Evolutionary conservation across 2,888 invertebrate species (phyloP), one percentile per base, ranked within the genome.

Genomic region (Cyrtodaria siliqua): DNA sequence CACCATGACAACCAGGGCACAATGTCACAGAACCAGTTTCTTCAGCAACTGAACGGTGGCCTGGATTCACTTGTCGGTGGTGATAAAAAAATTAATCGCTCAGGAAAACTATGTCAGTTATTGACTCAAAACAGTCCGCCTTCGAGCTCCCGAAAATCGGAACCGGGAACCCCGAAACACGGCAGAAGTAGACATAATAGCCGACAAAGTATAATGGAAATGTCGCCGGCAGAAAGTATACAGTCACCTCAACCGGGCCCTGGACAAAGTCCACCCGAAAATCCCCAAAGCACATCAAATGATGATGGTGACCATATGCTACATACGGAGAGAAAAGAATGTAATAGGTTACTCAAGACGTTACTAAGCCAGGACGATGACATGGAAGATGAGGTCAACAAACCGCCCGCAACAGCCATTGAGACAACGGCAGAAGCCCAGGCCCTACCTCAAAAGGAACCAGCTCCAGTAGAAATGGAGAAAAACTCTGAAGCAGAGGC

Each of bases 331-430:
- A 77, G 68, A n/a, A 79, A 82, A 18, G 83, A 83, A 42, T 82
- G 82, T 40, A 90, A 91, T 77, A 61, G 84, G 29, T 87, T 94
- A 71, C 87, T 94, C 42, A 93, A 93, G 79, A 95, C 94, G 74
- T 92, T 96, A 90, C 93, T 96, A 81, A 95, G 95, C 89, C 95
- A 95, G 89, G 95, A 95, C 66, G 96, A 96, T 85, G 95, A 95
- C 57, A 94, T 50, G 89, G 94, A 85, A 85, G 95, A 95, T 63
- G 94, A 52, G 90, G 93, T 56, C 16, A 61, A 64, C 9, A 49
- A 55, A 0, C 53, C 53, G n/a, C 50, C 33, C 0, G 44, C n/a
- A 6, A 44, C 53, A 6, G 71, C 56, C 20, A 52, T 52, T 0
- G 64, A 64, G 18, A 59, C 63, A 20, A 53, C 62, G 8, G 67